Percentiles rank a stretch among this genome's conserved stretches.
These are phyloP conservation scores for Pygocentrus nattereri DNA, from an alignment of 2,797 vertebrate genomes.

Conservation along the genomic window DNA sequence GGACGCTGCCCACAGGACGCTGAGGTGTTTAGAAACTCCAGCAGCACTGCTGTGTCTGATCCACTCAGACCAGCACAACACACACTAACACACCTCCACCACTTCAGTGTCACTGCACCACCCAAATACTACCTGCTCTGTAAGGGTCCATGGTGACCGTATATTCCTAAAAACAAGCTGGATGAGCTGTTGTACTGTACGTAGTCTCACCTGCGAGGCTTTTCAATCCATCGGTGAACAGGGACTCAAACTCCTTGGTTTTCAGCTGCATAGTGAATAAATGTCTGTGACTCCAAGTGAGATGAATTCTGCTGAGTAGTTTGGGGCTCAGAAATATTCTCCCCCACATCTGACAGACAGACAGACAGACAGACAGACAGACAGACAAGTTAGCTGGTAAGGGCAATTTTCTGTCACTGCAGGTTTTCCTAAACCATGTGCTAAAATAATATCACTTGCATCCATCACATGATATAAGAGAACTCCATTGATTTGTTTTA, in stretches of 20 bases:
- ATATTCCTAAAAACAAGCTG: neutral
- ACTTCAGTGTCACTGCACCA: no score
- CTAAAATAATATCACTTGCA: neutral
- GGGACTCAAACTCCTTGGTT: conserved; percentile 86
- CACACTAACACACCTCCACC: no score
- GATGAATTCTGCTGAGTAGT: conserved; percentile 53
- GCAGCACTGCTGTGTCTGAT: no score
- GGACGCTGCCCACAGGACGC: no score
- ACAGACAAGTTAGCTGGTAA: neutral
- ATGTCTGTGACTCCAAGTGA: conserved; percentile 66
- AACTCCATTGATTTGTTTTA: no score
- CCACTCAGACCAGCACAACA: no score
- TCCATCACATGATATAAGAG: no score
- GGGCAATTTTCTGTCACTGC: neutral
- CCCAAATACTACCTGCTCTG: no score
- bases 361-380: no score
- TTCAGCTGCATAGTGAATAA: conserved; percentile 87
- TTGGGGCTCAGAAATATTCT: conserved; percentile 60
- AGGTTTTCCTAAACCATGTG: neutral
- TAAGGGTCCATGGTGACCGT: no score
- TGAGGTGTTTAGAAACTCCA: no score
- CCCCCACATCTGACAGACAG: conserved; percentile 78
- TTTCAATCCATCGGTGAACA: conserved; percentile 90
- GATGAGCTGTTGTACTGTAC: neutral
- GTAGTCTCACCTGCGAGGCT: conserved; percentile 85